These are phyloP conservation scores for Todiramphus saurophagus DNA, from an alignment of 2,113 vertebrate species.

Conservation along the genomic window DNA sequence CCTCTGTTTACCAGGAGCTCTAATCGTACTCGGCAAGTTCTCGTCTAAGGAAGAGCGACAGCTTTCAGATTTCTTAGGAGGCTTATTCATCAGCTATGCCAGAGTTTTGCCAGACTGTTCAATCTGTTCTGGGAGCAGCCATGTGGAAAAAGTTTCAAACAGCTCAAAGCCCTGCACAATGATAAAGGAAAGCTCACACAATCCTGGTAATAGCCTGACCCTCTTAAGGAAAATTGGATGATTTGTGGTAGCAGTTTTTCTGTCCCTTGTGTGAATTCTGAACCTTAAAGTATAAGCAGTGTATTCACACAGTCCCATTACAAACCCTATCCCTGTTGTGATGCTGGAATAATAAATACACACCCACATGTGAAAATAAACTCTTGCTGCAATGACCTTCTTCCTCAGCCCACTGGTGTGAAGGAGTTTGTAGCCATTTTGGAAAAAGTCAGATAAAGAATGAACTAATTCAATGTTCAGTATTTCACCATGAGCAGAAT, in stretches of 20 bases:
- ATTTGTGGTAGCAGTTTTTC: slow-evolving; percentile 63
- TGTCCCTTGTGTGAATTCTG: slow-evolving; percentile 35
- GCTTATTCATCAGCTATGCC: slow-evolving; percentile 46
- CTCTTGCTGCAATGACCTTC: slow-evolving; percentile 13
- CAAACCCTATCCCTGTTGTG: background rate
- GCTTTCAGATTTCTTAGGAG: slow-evolving; percentile 56
- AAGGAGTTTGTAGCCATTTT: slow-evolving; percentile 40
- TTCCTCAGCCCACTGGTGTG: slow-evolving; percentile 1
- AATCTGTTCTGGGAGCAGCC: slow-evolving; percentile 56
- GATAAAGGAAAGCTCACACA: slow-evolving; percentile 67
- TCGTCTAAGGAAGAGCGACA: slow-evolving; percentile 14
- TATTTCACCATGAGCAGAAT: slow-evolving; percentile 40
- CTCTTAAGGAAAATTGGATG: slow-evolving; percentile 70
- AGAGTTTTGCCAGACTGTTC: slow-evolving; percentile 37
- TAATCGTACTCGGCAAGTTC: slow-evolving; percentile 13
- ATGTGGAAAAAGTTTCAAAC: slow-evolving; percentile 64
- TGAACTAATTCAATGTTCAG: slow-evolving; percentile 9
- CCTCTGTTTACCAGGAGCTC: slow-evolving; percentile 32
- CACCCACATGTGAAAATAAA: background rate
- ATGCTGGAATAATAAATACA: slow-evolving; percentile 30
- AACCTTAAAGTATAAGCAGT: slow-evolving; percentile 9
- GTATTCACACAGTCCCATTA: slow-evolving; percentile 5
- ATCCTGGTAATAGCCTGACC: slow-evolving; percentile 66
- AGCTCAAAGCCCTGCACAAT: slow-evolving; percentile 50
- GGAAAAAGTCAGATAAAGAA: slow-evolving; percentile 6